A percentile compares a stretch with the other conserved stretches of the same genome.
Conservation (phyloP, 2,113 vertebrate genomes). For the Embiotoca jacksoni region DNA sequence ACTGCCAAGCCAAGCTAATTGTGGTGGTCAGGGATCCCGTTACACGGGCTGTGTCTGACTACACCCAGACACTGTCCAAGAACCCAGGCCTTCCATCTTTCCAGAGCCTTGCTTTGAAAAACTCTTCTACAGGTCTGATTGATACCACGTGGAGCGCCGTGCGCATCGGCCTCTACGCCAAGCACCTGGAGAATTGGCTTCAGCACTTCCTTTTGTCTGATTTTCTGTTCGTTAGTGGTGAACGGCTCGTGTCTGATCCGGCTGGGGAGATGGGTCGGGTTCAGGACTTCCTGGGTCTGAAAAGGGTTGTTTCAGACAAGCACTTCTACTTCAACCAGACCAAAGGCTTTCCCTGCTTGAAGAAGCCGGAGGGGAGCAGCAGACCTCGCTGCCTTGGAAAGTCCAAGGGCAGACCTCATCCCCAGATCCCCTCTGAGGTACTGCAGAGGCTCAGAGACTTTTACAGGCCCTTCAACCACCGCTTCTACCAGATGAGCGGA, state of each 20-base stretch:
- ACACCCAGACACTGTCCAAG: conserved; percentile 94
- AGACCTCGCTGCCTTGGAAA: conserved; percentile 92
- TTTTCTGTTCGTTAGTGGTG: conserved; percentile 94
- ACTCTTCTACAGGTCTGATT: conserved; percentile 86
- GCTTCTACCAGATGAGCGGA: conserved; percentile 95
- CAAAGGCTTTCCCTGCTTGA: conserved; percentile 97
- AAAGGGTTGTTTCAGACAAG: conserved; percentile 90
- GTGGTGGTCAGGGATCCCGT: conserved; percentile 95
- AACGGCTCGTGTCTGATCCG: conserved; percentile 91
- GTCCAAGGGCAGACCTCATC: conserved; percentile 94
- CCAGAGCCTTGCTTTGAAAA: conserved; percentile 90
- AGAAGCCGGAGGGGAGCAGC: conserved; percentile 90
- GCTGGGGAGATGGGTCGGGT: conserved; percentile 92
- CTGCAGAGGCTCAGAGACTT: conserved; percentile 91
- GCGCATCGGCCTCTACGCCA: conserved; percentile 93
- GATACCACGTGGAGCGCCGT: conserved; percentile 94
- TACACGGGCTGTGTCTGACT: conserved; percentile 93
- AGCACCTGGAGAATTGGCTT: conserved; percentile 94
- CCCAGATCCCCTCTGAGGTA: conserved; percentile 85
- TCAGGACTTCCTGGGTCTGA: conserved; percentile 95
- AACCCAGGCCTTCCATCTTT: conserved; percentile 92
- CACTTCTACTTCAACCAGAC: conserved; percentile 97
- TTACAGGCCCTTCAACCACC: conserved; percentile 93
- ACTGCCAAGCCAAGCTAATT: conserved; percentile 90
- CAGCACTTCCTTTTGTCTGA: conserved; percentile 89